Conservation (phyloP, 2,888 invertebrate genomes). For the Agriotes lineatus region DNA sequence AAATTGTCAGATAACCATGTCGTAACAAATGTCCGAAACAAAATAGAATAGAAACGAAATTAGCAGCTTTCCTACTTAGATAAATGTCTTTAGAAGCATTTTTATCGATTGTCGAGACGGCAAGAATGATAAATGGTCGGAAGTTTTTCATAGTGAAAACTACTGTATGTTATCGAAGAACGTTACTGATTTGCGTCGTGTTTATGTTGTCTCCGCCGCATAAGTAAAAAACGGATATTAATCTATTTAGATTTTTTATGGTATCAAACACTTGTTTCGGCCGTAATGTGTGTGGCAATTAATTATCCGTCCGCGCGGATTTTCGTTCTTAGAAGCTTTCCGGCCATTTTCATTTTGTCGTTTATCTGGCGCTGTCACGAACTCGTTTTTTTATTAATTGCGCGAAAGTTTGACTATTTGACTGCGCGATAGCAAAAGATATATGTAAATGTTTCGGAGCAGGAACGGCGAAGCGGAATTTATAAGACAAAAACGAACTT, state of each 20-base stretch:
- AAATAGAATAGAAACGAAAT: constrained; percentile 45
- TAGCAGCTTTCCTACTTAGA: constrained; percentile 49
- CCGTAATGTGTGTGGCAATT: constrained; percentile 57
- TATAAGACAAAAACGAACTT: constrained; percentile 18
- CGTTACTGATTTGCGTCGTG: constrained; percentile 21
- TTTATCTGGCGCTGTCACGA: constrained; percentile 57
- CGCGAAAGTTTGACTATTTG: constrained; percentile 28
- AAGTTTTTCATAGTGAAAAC: constrained; percentile 53
- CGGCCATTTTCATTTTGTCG: constrained; percentile 58
- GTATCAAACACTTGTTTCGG: constrained; percentile 56
- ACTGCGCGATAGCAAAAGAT: constrained; percentile 29
- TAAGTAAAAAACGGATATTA: constrained; percentile 40
- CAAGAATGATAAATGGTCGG: constrained; percentile 52
- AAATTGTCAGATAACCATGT: constrained; percentile 18
- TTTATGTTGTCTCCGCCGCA: constrained; percentile 3
- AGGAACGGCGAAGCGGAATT: constrained; percentile 10
- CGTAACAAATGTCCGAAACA: constrained; percentile 15
- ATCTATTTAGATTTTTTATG: constrained; percentile 52
- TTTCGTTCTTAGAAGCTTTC: constrained; percentile 57
- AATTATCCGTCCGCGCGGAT: constrained; percentile 59
- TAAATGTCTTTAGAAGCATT: constrained; percentile 41
- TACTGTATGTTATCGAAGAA: constrained; percentile 42
- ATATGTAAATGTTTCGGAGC: constrained; percentile 27
- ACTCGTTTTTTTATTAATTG: constrained; percentile 47
- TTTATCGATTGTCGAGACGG: constrained; percentile 48